Evolutionary conservation across 2,888 invertebrate species (phyloP).

Genomic region (Amorpha juglandis): DNA sequence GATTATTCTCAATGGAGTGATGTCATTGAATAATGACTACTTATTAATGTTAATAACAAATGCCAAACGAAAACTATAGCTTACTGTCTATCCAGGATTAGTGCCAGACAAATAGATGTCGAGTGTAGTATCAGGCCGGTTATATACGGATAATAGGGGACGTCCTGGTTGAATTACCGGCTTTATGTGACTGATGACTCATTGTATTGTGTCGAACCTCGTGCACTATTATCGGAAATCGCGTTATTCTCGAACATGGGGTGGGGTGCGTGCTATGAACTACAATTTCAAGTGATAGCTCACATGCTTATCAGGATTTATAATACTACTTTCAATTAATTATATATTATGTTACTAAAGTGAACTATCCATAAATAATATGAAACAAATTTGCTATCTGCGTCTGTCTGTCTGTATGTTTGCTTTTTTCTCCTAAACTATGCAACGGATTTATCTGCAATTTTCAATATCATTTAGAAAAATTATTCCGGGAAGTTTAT

Average conservation of each 20-base stretch:
- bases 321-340: too few species aligned
- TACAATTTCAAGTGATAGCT: background rate
- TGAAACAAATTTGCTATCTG: too few species aligned
- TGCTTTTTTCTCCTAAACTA: too few species aligned
- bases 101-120: constrained; percentile 36
- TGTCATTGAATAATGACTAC: constrained; percentile 3
- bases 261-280: too few species aligned
- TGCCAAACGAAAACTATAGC: background rate
- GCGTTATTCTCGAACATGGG: constrained; percentile 32
- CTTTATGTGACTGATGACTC: constrained; percentile 60
- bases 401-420: too few species aligned
- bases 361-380: too few species aligned
- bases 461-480: too few species aligned
- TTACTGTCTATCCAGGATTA: constrained; percentile 39
- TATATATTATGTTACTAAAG: too few species aligned
- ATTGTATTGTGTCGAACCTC: constrained; percentile 48
- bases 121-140: constrained; percentile 38
- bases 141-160: constrained; percentile 55
- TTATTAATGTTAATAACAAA: background rate
- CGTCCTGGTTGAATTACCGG: constrained; percentile 57
- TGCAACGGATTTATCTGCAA: too few species aligned
- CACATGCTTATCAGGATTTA: too few species aligned
- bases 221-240: constrained; percentile 55
- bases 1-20: constrained; percentile 16
- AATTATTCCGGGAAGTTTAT: too few species aligned